Evolutionary conservation across 2,113 vertebrate species (phyloP), one percentile per base, ranked within the genome.

Genomic region (Gadus chalcogrammus): DNA sequence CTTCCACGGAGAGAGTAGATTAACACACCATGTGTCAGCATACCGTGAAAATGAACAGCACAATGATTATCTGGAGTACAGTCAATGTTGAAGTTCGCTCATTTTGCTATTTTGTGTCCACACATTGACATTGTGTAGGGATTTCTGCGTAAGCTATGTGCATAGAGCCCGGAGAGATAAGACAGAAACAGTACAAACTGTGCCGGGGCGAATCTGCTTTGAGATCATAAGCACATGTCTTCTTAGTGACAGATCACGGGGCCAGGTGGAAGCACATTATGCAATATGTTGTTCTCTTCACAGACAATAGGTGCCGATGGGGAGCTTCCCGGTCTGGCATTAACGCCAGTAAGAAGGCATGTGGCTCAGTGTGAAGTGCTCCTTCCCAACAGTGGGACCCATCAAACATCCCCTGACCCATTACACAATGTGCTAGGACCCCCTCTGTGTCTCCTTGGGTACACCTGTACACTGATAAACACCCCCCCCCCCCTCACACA

Each of bases 251-350:
- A 65, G 70, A 70, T 76, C 17, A 6, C 3, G 16, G 55, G 18
- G 20, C 59, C 20, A 35, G 42, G 42, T 48, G 42, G 11, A 9
- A 48, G 12, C 42, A 27, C 24, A 15, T 22, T 27, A 24, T 24
- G 61, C 24, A 62, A 18, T 61, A 4, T 61, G n/a, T 61, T 61
- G 60, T 61, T 61, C 18, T 62, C 24, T 28, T 13, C 28, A 28
- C 61, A 2, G 11, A 79, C 80, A 77, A 76, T 74, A 62, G 77
- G 82, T 86, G n/a, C 77, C 65, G 15, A 1, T 61, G 38, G 53
- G 64, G 31, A 11, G 53, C 71, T 65, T 42, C 65, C 42, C 73
- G 71, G 62, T 35, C 53, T 31, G 24, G 4, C 64, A 64, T 62
- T 5, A 53, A 67, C 67, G 65, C 66, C 38, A 64, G 22, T 20